Evolutionary conservation across 2,797 vertebrate genomes (phyloP).

Genomic region (Phoebastria nigripes): DNA sequence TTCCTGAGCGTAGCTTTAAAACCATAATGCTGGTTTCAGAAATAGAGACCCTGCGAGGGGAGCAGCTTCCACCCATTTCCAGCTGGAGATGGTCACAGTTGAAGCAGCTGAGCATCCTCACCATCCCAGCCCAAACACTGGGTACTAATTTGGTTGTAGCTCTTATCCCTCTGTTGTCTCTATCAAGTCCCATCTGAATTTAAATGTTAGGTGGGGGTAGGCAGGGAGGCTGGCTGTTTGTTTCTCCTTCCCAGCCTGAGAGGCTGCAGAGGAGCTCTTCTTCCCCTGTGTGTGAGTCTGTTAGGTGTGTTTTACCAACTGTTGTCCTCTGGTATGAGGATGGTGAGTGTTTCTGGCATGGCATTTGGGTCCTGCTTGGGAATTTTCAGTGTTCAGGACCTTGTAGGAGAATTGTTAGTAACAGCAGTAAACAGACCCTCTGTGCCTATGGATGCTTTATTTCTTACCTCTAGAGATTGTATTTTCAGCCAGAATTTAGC

Average conservation of each 20-base stretch:
- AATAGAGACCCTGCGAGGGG: not conserved
- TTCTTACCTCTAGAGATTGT: not conserved
- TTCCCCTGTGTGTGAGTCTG: not conserved
- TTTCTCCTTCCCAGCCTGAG: not conserved
- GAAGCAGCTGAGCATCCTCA: not conserved
- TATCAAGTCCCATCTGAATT: not conserved
- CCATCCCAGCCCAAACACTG: not conserved
- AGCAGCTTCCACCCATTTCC: not conserved
- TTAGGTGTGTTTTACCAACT: not conserved
- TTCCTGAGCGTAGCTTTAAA: not conserved
- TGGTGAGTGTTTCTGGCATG: not conserved
- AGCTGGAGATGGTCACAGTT: not conserved
- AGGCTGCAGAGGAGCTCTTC: not conserved
- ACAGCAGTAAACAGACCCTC: not conserved
- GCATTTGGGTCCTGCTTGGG: not conserved
- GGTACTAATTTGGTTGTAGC: not conserved
- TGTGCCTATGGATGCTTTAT: not conserved
- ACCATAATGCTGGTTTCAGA: not conserved
- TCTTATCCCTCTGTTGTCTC: not conserved
- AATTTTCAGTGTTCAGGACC: not conserved
- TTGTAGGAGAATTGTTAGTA: not conserved
- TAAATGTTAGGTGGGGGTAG: not conserved
- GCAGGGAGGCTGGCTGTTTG: not conserved
- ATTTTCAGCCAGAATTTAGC: not conserved
- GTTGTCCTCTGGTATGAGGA: not conserved